phyloP scores from a whole-genome alignment of 1,140 invertebrate species.

The Papilio polyxenes region DNA sequence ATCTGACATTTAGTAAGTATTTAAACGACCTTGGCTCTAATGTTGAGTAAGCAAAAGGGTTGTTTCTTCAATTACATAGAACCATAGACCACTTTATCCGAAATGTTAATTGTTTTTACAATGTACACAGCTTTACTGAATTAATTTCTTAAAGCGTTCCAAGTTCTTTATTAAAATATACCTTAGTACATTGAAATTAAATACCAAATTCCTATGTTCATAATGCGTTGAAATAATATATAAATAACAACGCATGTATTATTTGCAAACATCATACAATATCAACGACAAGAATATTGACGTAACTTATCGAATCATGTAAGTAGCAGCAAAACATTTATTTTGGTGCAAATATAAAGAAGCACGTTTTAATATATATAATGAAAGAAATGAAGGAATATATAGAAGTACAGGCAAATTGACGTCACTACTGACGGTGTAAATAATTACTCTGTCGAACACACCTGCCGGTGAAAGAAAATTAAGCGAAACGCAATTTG shows the following conservation, averaged over 20 bases:
- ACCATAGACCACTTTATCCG: constrained; percentile 36
- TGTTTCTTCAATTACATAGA: constrained; percentile 54
- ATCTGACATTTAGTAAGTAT: constrained; percentile 75
- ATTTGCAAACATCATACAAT: no score
- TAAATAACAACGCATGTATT: no score
- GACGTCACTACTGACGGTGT: constrained; percentile 75
- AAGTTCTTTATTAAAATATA: constrained; percentile 1
- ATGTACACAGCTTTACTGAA: constrained; percentile 24
- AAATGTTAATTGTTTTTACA: constrained; percentile 36
- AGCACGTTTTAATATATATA: constrained; percentile 54
- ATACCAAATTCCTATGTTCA: not conserved
- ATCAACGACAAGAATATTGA: not conserved
- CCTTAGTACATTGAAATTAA: not conserved
- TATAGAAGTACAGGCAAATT: constrained; percentile 51
- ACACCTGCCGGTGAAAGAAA: constrained; percentile 80
- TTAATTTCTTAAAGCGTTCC: constrained; percentile 21
- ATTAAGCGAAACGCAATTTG: constrained; percentile 81
- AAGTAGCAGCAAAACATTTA: no score
- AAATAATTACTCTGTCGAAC: constrained; percentile 81
- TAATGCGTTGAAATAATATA: no score
- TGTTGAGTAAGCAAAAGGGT: constrained; percentile 61
- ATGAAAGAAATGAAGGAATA: constrained; percentile 62
- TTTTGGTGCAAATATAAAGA: constrained; percentile 40
- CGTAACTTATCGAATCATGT: constrained; percentile 37
- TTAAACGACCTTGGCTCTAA: constrained; percentile 71